Evolutionary conservation across 1,140 invertebrate genomes (phyloP).

Genomic region (Varroa destructor): DNA sequence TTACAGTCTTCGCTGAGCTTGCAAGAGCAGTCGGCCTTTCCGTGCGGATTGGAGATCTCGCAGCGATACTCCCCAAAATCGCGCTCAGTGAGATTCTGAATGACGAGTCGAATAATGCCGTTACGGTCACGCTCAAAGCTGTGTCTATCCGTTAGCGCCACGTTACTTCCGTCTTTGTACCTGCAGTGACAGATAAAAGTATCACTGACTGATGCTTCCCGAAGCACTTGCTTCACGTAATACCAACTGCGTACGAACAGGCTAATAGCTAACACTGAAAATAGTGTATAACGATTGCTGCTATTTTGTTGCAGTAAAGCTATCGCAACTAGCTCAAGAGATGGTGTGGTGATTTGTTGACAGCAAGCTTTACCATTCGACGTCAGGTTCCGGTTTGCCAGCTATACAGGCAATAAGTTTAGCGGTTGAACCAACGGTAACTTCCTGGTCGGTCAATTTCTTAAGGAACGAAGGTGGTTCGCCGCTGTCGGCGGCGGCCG

Average conservation of each 20-base stretch:
- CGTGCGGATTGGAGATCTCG: conserved; percentile 65
- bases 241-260: not conserved
- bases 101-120: conserved; percentile 59
- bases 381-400: conserved; percentile 69
- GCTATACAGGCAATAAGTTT: conserved; percentile 78
- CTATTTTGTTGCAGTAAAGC: no score
- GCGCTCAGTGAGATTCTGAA: conserved; percentile 50
- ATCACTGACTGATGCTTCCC: not conserved
- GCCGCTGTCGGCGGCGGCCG: conserved; percentile 50
- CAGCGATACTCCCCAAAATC: conserved; percentile 71
- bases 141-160: conserved; percentile 65
- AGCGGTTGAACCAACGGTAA: conserved; percentile 70
- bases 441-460: conserved; percentile 70
- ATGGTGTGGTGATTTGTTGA: not conserved
- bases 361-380: conserved; percentile 51
- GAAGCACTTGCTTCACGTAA: not conserved
- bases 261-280: no score
- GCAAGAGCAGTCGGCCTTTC: conserved; percentile 64
- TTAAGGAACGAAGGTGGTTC: conserved; percentile 76
- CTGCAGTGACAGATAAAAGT: conserved; percentile 27
- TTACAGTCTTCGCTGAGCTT: conserved; percentile 67
- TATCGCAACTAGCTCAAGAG: not conserved
- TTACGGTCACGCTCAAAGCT: conserved; percentile 64
- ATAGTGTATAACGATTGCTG: no score
- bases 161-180: conserved; percentile 55